A percentile compares a stretch with the other conserved stretches of the same genome.
Evolutionary conservation across 2,113 vertebrate species (phyloP).

Genomic region (Prolemur simus): DNA sequence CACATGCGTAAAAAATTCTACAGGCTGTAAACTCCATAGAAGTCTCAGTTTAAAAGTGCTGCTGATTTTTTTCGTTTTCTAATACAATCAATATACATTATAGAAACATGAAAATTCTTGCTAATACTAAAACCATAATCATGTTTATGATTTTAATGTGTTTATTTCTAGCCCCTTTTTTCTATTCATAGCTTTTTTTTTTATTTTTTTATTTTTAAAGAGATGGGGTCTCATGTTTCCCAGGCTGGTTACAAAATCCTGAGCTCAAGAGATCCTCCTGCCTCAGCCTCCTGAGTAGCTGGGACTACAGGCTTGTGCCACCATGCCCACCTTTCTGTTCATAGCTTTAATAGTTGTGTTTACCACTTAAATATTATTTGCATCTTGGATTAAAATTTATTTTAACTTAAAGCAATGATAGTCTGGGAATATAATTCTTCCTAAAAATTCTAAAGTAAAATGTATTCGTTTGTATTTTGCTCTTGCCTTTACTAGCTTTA

Average conservation of each 20-base stretch:
- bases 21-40: neutral
- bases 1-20: neutral
- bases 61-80: neutral
- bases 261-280: too few relatives aligned
- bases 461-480: neutral
- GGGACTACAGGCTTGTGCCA: too few relatives aligned
- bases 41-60: neutral
- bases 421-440: neutral
- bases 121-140: neutral
- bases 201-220: too few relatives aligned
- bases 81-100: neutral
- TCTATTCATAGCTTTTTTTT: neutral
- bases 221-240: too few relatives aligned
- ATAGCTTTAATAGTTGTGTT: neutral
- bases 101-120: neutral
- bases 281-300: too few relatives aligned
- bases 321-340: too few relatives aligned
- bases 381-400: neutral
- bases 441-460: neutral
- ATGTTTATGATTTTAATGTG: neutral
- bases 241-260: too few relatives aligned
- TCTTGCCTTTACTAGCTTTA: neutral
- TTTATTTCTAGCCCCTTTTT: neutral
- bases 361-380: neutral
- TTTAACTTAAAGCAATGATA: neutral